phyloP scores from a whole-genome alignment of 2,797 vertebrate genomes.

The Pangasius krempfi region DNA sequence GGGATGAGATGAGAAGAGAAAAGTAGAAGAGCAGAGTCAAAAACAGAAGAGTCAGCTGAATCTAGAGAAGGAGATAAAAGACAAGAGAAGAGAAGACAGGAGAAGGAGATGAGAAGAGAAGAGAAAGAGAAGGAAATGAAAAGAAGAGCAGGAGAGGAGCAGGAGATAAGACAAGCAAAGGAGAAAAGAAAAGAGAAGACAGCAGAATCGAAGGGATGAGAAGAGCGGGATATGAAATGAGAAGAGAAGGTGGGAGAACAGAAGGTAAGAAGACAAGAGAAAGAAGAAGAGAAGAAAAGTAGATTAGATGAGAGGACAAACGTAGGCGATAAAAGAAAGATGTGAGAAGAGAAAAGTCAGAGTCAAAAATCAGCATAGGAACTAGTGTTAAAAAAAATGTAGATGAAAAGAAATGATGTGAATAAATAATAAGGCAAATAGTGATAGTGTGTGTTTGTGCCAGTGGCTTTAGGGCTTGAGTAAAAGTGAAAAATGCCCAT shows the following conservation, averaged over 20 bases:
- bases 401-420: neutral
- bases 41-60: neutral
- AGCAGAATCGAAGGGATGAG: neutral
- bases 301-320: neutral
- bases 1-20: neutral
- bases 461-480: neutral
- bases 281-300: too few relatives aligned
- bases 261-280: neutral
- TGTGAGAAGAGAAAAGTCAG: neutral
- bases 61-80: neutral
- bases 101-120: neutral
- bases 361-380: neutral
- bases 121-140: neutral
- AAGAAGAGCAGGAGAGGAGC: neutral
- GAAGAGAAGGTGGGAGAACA: too few relatives aligned
- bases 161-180: neutral
- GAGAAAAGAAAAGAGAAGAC: neutral
- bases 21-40: neutral
- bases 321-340: neutral
- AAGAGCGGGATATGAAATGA: neutral
- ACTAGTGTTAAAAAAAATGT: neutral
- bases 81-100: too few relatives aligned
- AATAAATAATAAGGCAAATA: neutral
- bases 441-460: neutral
- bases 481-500: slow-evolving; percentile 25